Evolutionary conservation across 1,140 invertebrate genomes (phyloP), one percentile per base, ranked within the genome.

Genomic region (Drosophila burlai): DNA sequence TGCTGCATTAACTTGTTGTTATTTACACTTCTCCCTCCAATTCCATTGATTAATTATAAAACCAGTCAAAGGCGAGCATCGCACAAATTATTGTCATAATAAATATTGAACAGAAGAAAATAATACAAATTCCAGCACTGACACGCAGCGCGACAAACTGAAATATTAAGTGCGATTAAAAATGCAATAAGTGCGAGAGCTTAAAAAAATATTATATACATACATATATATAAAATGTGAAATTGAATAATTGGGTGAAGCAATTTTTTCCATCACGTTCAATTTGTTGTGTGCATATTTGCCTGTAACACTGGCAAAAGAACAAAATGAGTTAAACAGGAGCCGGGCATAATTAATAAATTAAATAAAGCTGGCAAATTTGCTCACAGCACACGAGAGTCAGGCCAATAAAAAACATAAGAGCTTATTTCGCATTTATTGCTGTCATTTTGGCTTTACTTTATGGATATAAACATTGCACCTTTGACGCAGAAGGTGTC

Each of bases 151-250:
- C 74, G 63, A 64, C 58, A 75, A 80, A 74, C 76, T 89, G 84
- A 83, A 83, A 83, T 77, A 86, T 87, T 74, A 71, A 83, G 80
- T 74, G 50, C 67, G 71, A 69, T 77, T 86, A 80, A 83, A 81
- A 78, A 78, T 74, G 76, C 63, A 74, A 89, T 86, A 89, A 86
- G 73, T 74, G 61, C 50, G 43, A 55, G 64, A 46, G 52, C 54
- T 61, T 60, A 61, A 65, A 80, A 79, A 58, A 55, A 36, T 31
- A 31, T 31, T 7, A 21, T 18, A 11, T 2, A 18, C 10, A 3
- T 26, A 36, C 46, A 59, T 64, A 67, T 34, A 74, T 13, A 36
- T 38, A 15, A 16, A 55, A 55, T 57, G 52, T 59, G 46, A 87
- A 80, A 76, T 65, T 71, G 61, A 85, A 84, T 62, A 67, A 46